Base-by-base conservation (phyloP, 64 coral and sea anemone species). In the Trachythela sp. region DNA sequence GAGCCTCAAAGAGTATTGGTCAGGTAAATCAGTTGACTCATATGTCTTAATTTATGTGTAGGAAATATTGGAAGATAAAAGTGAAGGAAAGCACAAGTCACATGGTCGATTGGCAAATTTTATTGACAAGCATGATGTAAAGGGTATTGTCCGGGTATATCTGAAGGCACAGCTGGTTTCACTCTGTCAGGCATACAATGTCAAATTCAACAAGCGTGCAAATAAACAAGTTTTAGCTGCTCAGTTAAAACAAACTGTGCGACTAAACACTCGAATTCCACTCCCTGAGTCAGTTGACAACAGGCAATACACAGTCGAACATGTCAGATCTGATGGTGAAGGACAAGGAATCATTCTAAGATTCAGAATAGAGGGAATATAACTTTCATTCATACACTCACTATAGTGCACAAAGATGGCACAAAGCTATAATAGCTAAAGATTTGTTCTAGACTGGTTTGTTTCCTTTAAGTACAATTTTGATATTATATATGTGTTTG, bases 171-270 rank as follows among this genome's bases (percentile, higher is more conserved):
- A 68, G 22, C 38, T 88, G 42, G 40, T 45, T 24, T 26, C 38
- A 9, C 38, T 88, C 0, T 88, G 87, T 75, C 39, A 88, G 42
- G 87, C 87, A 71, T 88, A 75, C n/a, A 40, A 60, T 27, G 64
- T 75, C 11, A 13, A 33, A 35, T 10, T 15, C 4, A 40, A 67
- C 40, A 70, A 40, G 30, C 13, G 64, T 2, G 33, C 40, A 13
- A 88, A 88, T 60, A 88, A 88, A 39, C 67, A 54, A 9, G 70
- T 24, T 15, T 38, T 88, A 24, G 87, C 38, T 13, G 22, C 34
- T 20, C 42, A 40, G 22, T 20, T 88, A 37, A 60, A 54, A 11
- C 27, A 32, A 34, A 48, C 32, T 37, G 59, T 87, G 51, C 9
- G 11, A 8, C 18, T 56, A 6, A 87, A 59, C 48, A 87, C 9